Evolutionary conservation across 2,113 vertebrate genomes (phyloP), one percentile per base, ranked within the genome.

Genomic region (Apaloderma vittatum): DNA sequence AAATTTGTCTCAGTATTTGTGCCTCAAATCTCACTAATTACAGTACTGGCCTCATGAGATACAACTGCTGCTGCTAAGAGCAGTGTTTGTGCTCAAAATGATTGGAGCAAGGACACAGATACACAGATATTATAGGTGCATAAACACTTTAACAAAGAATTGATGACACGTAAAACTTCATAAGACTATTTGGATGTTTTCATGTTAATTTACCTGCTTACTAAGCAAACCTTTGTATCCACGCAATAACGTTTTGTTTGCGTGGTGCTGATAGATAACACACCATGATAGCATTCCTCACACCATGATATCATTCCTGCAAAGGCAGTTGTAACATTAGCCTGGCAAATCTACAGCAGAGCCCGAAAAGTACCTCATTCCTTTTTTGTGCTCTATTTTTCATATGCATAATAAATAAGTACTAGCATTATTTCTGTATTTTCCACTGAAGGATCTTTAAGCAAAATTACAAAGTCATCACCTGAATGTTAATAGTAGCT

Each of bases 11-110:
- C 85, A 51, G 89, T 70, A 91, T 96, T 91, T 88, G 93, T 88
- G 95, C 94, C 97, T 97, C 91, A 90, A 89, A 97, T 96, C 96
- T 96, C 95, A 93, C 96, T 98, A 98, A 98, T 98, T 98, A 97
- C 97, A 98, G 77, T 57, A 70, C 15, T 77, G 88, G 95, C 95
- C 97, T 95, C 94, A 16, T 24, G 98, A 97, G 96, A 96, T 86
- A 55, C 70, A 87, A 93, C 52, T 77, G 95, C 96, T 97, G 86
- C 96, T 95, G 94, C 96, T 94, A 97, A 84, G 94, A 96, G 93
- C 91, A 76, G 88, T 67, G 96, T 92, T 97, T 94, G 93, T 95
- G 97, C 94, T 97, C 55, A 83, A 86, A 97, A 96, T 54, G 93
- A 71, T 73, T 70, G 96, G 91, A 94, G 95, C 92, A 87, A 97